Evolutionary conservation across 2,113 vertebrate genomes (phyloP), one percentile per base, ranked within the genome.

Genomic region (Coryphaenoides rupestris): DNA sequence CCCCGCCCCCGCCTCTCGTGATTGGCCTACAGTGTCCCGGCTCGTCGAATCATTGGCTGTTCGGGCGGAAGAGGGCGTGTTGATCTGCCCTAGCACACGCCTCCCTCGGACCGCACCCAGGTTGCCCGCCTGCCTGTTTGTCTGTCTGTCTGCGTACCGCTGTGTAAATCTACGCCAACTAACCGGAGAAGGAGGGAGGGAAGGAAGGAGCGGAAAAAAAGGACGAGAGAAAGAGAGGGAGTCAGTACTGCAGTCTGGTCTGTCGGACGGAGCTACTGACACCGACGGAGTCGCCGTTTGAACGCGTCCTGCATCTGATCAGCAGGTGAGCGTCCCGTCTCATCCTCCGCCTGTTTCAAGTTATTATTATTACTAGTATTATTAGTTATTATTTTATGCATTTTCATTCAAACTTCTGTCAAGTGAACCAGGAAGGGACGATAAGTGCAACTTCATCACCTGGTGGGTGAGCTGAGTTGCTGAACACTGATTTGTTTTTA

Each of bases 61-160:
- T 1, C 78, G 70, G 70, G 79, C 3, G 4, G 12, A 40, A 57
- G 24, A 40, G 33, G 6, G 33, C 9, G 33, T 12, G 33, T 40
- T 40, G 2, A 72, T 78, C 54, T 67, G 69, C 21, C 4, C 6
- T 66, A 19, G 47, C 19, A 1, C 69, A 70, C 84, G 67, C 89
- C 74, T 62, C 1, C 53, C 17, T 68, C 60, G 82, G 83, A 86
- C 90, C 89, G 85, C 89, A 86, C 90, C 90, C 89, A 81, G 77
- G n/a, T n/a, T n/a, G n/a, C n/a, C n/a, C n/a, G n/a, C n/a, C n/a
- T n/a, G n/a, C n/a, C n/a, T n/a, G n/a, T n/a, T n/a, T n/a, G n/a
- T n/a, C n/a, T n/a, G n/a, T 70, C 73, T 59, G 78, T 66, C 72
- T 65, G 56, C 56, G 72, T 62, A 61, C 62, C 13, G 69, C 19